phyloP scores from a whole-genome alignment of 2,797 vertebrate genomes.

The Thamnophis elegans region DNA sequence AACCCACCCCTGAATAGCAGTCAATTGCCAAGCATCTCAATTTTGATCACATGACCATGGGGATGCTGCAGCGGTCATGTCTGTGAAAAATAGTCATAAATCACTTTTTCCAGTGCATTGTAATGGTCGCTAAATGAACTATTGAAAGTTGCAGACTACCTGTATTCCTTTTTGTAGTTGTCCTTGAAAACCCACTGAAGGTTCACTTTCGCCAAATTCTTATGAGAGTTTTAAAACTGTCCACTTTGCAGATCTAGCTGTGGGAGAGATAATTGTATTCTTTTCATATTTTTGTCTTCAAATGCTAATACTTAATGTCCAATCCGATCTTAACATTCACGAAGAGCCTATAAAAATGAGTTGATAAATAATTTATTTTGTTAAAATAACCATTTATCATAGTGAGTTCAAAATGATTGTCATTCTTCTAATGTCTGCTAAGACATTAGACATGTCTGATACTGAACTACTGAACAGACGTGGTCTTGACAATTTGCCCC shows the following conservation, averaged over 20 bases:
- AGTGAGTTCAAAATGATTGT: neutral
- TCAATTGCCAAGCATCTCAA: neutral
- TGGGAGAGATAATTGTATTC: neutral
- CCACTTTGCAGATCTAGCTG: neutral
- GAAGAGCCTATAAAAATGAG: neutral
- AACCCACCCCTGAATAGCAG: too few species aligned
- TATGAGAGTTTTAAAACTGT: neutral
- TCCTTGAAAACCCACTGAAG: neutral
- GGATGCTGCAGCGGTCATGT: neutral
- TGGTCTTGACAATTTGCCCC: neutral
- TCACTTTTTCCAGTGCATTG: neutral
- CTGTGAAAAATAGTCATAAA: neutral
- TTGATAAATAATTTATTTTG: neutral
- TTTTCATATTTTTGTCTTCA: neutral
- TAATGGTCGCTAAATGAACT: neutral
- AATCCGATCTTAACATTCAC: neutral
- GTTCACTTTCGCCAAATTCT: neutral
- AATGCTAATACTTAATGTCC: neutral
- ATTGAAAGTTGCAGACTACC: neutral
- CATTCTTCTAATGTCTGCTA: neutral
- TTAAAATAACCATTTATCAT: neutral
- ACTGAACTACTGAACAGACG: neutral
- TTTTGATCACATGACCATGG: neutral
- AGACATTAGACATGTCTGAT: neutral
- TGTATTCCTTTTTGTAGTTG: neutral